These are phyloP conservation scores for Todiramphus chloris DNA, from an alignment of 2,113 vertebrate genomes.

Conservation along the genomic window DNA sequence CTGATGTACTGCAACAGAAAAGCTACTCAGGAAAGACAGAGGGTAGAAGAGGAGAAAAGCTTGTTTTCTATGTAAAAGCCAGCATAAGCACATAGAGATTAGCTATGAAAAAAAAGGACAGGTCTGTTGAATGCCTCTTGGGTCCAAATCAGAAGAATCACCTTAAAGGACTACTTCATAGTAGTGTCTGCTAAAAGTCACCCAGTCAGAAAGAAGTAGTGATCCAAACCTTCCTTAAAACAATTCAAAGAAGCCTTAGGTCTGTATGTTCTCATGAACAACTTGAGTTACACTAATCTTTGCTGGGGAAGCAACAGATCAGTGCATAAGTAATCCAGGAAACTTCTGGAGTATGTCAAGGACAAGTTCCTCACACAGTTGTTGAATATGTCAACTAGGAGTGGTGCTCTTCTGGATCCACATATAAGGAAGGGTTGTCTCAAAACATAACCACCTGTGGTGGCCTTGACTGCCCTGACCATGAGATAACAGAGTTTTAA, in stretches of 20 bases:
- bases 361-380: not conserved
- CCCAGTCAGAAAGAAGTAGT: not conserved
- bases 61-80: not conserved
- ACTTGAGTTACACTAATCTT: not conserved
- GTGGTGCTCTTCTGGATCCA: not conserved
- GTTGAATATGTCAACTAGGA: not conserved
- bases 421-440: not conserved
- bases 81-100: not conserved
- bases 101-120: not conserved
- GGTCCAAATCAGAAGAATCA: not conserved
- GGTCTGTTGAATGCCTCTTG: not conserved
- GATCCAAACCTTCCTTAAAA: not conserved
- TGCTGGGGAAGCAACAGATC: not conserved
- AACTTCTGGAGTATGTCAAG: not conserved
- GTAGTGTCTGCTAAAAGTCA: not conserved
- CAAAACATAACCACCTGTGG: not conserved
- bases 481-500: not conserved
- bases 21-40: not conserved
- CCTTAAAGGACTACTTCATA: not conserved
- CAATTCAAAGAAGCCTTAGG: not conserved
- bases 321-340: not conserved
- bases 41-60: not conserved
- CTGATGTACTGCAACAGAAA: not conserved
- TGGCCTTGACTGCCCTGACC: not conserved
- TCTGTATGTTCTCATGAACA: not conserved